Percentiles rank a stretch among this genome's conserved stretches.
These are phyloP conservation scores for Dolichotis patagonum DNA, from an alignment of 2,113 vertebrate genomes.

Conservation along the genomic window DNA sequence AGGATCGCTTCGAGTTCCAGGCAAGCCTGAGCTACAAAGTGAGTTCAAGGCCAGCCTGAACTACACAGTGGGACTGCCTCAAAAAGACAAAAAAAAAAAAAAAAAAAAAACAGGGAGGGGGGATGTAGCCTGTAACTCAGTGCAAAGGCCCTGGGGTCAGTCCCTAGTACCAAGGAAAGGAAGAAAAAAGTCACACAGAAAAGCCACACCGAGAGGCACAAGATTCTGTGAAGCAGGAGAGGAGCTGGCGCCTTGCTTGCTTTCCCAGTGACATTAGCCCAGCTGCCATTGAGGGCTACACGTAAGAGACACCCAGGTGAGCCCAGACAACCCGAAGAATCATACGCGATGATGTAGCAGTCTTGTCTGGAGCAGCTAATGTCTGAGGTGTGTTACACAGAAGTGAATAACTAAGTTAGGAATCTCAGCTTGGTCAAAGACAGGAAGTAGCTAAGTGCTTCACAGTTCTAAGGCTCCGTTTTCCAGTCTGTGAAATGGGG, in stretches of 20 bases:
- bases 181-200: background rate
- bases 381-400: background rate
- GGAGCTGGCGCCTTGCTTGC: background rate
- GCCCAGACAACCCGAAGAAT: background rate
- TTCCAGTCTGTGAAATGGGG: background rate
- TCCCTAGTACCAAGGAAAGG: background rate
- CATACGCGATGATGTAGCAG: accelerated
- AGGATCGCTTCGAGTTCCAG: no score
- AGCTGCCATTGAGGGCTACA: background rate
- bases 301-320: background rate
- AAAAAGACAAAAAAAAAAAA: no score
- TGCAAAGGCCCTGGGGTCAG: background rate
- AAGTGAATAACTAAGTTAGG: background rate
- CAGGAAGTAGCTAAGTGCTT: background rate
- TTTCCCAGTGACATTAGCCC: background rate
- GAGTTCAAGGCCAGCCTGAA: no score
- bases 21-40: no score
- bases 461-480: background rate
- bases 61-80: no score
- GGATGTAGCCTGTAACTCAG: background rate
- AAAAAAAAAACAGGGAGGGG: background rate
- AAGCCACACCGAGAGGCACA: background rate
- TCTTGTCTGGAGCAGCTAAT: background rate
- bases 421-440: background rate
- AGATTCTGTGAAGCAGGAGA: background rate